These are phyloP conservation scores for Zosterops borbonicus DNA, from an alignment of 2,113 vertebrate genomes.

Conservation along the genomic window DNA sequence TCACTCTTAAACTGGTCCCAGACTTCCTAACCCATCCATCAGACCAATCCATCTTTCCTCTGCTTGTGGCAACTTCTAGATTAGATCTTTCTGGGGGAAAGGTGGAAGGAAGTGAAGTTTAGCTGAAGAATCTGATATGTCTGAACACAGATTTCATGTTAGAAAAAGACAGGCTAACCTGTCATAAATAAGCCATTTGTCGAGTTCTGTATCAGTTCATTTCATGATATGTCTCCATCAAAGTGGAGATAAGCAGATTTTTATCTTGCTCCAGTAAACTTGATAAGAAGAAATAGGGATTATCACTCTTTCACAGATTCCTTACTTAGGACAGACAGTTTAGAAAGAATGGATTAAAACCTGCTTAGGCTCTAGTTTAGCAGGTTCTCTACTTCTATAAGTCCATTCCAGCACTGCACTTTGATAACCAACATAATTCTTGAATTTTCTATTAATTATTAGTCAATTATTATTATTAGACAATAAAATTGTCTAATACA, in stretches of 20 bases:
- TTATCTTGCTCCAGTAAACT: neutral
- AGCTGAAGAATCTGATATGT: neutral
- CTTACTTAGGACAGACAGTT: neutral
- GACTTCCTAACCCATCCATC: neutral
- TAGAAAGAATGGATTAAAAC: conserved; percentile 10
- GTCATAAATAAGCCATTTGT: neutral
- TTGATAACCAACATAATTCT: neutral
- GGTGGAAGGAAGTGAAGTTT: neutral
- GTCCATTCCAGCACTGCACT: neutral
- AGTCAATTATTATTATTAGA: neutral
- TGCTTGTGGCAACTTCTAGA: neutral
- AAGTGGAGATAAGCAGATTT: neutral
- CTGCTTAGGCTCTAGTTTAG: neutral
- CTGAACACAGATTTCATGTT: neutral
- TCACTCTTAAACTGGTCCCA: neutral
- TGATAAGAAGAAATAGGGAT: neutral
- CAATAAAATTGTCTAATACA: neutral
- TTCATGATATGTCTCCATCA: neutral
- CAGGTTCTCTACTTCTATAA: neutral
- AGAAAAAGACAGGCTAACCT: neutral
- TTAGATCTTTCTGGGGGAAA: neutral
- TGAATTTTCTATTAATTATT: neutral
- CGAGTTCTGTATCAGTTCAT: neutral
- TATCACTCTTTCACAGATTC: neutral
- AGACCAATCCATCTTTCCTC: neutral